phyloP scores from a whole-genome alignment of 2,888 invertebrate species.

The Rhagonycha lutea region DNA sequence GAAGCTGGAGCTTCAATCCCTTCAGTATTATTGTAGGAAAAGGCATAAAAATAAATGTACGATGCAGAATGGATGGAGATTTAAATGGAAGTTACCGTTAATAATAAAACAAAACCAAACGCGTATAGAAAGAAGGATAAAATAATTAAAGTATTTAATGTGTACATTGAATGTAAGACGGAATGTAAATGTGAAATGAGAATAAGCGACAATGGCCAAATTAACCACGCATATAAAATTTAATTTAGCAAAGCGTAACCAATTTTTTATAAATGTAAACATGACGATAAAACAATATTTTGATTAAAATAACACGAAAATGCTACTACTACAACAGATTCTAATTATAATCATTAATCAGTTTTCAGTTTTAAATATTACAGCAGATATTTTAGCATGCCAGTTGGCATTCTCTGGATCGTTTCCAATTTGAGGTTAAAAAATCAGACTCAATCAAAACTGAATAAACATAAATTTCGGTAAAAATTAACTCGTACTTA shows the following conservation, averaged over 20 bases:
- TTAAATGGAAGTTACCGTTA: no score
- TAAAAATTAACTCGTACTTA: slow-evolving; percentile 5
- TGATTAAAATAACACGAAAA: background rate
- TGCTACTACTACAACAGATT: background rate
- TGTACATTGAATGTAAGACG: background rate
- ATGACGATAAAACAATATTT: background rate
- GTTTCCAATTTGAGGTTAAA: slow-evolving; percentile 1
- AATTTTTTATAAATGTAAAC: background rate
- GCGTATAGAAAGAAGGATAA: background rate
- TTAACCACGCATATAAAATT: background rate
- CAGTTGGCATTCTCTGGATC: background rate
- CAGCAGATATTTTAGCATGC: background rate
- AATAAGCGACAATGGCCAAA: background rate
- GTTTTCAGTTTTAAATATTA: slow-evolving; percentile 1
- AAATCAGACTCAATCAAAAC: background rate
- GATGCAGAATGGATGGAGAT: no score
- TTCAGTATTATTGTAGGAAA: no score
- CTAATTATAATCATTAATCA: slow-evolving; percentile 9
- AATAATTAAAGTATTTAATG: background rate
- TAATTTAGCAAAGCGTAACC: background rate
- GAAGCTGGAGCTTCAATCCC: no score
- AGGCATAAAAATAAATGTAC: no score
- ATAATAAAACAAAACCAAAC: background rate
- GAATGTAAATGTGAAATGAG: background rate
- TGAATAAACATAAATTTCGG: background rate